Base-by-base conservation (phyloP, 2,888 invertebrate genomes). In the Leptopilina drosophilae region DNA sequence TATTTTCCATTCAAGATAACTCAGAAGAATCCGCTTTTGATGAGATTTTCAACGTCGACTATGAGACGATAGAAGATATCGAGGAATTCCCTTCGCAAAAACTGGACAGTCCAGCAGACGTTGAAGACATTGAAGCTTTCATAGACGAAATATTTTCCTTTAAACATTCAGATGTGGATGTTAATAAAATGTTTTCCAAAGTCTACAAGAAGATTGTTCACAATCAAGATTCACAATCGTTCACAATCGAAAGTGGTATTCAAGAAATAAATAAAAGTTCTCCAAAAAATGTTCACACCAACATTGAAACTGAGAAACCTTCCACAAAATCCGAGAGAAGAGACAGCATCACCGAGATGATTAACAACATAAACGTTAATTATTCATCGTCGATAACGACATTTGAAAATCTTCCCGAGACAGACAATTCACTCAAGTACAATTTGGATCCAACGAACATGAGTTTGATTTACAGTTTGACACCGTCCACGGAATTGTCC, bases 401-500 rank as follows among this genome's bases (percentile, higher is more conserved):
- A 0, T 14, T 83, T 1, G 81, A 83, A n/a, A 73, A 78, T 8
- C 67, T 89, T 2, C 87, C 87, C 5, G 80, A 82, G 15, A 86
- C 86, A 0, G 85, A 87, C 42, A 80, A 83, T 14, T 87, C 89
- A 8, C 79, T 81, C 0, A 90, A 90, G 40, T 91, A 91, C 49
- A 89, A 86, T 80, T 82, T 91, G 9, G 86, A 89, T 75, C 80
- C 87, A 0, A 78, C 82, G 2, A 87, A 87, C 14, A 88, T 91
- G 88, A 87, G 81, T 46, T 79, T 85, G 4, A 85, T 91, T 46
- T 91, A 91, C 67, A 91, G 91, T 42, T 78, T 91, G 5, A 89
- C 90, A 1, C 89, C 90, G 2, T 82, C 83, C 8, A 80, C 81
- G 0, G 84, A 83, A 15, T 14, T 81, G 7, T 33, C 33, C 8